Evolutionary conservation across 1,140 invertebrate genomes (phyloP), one percentile per base, ranked within the genome.

Genomic region (Zaprionus ornatus): DNA sequence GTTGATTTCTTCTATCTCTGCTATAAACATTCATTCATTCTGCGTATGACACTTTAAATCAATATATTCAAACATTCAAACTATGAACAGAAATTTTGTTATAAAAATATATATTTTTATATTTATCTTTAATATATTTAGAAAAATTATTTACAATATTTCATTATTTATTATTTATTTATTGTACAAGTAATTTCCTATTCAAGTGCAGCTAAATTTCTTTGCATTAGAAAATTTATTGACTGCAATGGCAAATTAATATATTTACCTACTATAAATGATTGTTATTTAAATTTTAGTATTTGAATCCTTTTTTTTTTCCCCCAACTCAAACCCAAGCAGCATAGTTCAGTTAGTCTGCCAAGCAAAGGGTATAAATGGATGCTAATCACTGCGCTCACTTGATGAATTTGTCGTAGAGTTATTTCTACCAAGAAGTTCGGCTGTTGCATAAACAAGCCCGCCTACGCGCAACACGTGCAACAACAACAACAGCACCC

Each of bases 331-430:
- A n/a, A 40, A 40, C 4, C 37, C 37, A n/a, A 40, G 0, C 15
- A 40, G 15, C 15, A 15, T 40, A 5, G 13, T 7, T 21, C 17
- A 50, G 15, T 50, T 0, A 3, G 6, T 9, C 45, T 4, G 4
- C 12, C 15, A 29, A 3, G 6, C 12, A 3, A 17, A 82, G 75
- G 35, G 65, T 54, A 81, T 63, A 10, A 27, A 54, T 50, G 45
- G 19, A 50, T 23, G 45, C 19, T 50, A 50, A 50, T 68, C 66
- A 75, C 54, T 73, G 62, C 15, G 52, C 72, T 42, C 32, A 48
- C 52, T 74, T 88, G 65, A 87, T 87, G 84, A 87, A 87, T 88
- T 78, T 88, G 84, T 87, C 86, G 84, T 88, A 57, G 68, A 78
- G 77, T 78, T 80, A 78, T 80, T 84, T 63, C 80, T 87, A 87